A percentile compares a stretch with the other conserved stretches of the same genome.
Conservation (phyloP, 1,140 invertebrate species). For the Andrena cerasifolii region DNA sequence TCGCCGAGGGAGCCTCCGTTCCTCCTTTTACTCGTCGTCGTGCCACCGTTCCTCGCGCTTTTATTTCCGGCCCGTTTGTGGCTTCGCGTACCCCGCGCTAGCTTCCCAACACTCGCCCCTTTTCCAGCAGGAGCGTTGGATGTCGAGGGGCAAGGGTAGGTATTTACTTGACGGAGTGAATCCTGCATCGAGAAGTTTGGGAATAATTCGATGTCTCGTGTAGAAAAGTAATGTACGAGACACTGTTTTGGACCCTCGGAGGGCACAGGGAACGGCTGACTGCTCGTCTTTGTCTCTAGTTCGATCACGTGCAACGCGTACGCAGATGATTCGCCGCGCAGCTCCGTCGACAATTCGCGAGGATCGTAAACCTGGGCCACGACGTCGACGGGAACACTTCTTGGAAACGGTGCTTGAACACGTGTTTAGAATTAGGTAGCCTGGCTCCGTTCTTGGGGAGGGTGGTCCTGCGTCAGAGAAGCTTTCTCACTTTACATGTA, state of each 20-base stretch:
- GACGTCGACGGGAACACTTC: slow-evolving; percentile 58
- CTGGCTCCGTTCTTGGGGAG: background rate
- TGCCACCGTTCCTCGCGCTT: background rate
- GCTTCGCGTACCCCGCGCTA: no score
- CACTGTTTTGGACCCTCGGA: no score
- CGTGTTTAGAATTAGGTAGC: slow-evolving; percentile 66
- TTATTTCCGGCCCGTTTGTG: background rate
- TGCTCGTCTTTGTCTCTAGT: no score
- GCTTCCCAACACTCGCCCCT: no score
- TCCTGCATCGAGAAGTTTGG: no score
- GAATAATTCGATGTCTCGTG: no score
- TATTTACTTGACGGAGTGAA: no score
- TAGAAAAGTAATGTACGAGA: no score
- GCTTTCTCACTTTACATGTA: background rate
- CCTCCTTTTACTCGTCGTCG: background rate
- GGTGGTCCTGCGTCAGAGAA: background rate
- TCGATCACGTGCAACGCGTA: slow-evolving; percentile 49
- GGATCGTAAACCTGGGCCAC: slow-evolving; percentile 62
- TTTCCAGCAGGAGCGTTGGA: no score
- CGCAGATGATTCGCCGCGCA: slow-evolving; percentile 44
- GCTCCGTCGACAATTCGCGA: slow-evolving; percentile 58
- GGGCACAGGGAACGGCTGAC: no score
- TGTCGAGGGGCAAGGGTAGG: no score
- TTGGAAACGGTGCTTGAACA: slow-evolving; percentile 60
- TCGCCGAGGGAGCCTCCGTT: background rate